Evolutionary conservation across 1,140 invertebrate species (phyloP), one percentile per base, ranked within the genome.

Genomic region (Agrilus planipennis): DNA sequence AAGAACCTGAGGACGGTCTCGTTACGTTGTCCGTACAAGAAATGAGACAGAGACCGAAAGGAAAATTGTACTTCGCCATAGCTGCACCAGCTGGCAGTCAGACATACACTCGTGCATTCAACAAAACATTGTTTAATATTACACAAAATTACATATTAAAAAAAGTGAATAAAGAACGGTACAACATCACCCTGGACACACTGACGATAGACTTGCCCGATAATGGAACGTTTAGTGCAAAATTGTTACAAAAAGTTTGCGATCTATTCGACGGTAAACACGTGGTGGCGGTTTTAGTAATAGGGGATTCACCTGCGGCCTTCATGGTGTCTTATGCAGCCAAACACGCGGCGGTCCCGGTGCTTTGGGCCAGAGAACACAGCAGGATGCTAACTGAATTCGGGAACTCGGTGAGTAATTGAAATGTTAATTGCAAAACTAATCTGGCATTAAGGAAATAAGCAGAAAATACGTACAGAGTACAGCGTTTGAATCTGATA

Each of bases 301-400:
- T 65, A 31, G 62, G 63, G 11, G 47, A 58, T 45, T 55, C 59
- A 10, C 60, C 61, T 28, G 62, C 63, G 20, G 61, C 60, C 1
- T 59, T 60, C 42, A 62, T 60, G 4, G 57, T 64, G 27, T 55
- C 56, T 19, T 34, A 62, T 41, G 55, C 62, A 6, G 61, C 62
- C 10, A 55, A 47, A 17, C 54, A 62, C 25, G 47, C 57, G 18
- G 53, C 57, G 17, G 51, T 65, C 20, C 62, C 62, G 2, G 62
- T 65, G 6, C 37, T 65, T 1, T 65, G 63, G 63, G 63, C 62
- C 9, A 45, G 53, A 32, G 61, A 56, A 15, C 55, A 55, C 16
- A 39, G 43, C 16, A 46, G 48, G 7, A 50, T 59, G 42, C 35
- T 56, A 14, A 52, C 55, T n/a, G 60, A 52, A 39, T 52, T 60